Evolutionary conservation across 1,140 invertebrate species (phyloP).

Genomic region (Solenopsis invicta): DNA sequence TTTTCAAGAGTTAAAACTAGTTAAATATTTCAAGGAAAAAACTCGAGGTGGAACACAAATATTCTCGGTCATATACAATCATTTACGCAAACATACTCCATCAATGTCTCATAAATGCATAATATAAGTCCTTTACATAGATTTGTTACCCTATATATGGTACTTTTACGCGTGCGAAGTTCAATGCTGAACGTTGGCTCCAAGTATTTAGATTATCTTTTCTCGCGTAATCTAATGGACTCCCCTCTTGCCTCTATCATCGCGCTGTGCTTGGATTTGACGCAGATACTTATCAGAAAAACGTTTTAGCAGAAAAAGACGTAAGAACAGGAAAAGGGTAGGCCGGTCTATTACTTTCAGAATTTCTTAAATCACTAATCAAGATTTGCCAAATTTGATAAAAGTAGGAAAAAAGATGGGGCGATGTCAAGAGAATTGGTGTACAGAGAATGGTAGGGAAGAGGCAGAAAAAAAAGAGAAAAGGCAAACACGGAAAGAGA

Average conservation of each 20-base stretch:
- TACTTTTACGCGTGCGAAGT: neutral
- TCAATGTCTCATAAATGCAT: slow-evolving; percentile 47
- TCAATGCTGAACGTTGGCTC: slow-evolving; percentile 22
- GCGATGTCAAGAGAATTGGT: neutral
- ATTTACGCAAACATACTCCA: slow-evolving; percentile 8
- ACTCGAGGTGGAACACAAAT: neutral
- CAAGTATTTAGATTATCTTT: slow-evolving; percentile 40
- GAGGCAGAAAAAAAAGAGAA: neutral
- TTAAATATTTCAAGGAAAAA: slow-evolving; percentile 20
- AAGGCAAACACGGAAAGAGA: neutral
- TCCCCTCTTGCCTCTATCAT: neutral
- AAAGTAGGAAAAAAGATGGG: neutral
- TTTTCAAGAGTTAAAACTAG: neutral
- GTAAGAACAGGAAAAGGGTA: neutral
- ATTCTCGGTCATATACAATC: neutral
- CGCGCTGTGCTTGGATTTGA: neutral
- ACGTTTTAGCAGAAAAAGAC: slow-evolving; percentile 34
- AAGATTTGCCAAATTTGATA: slow-evolving; percentile 57
- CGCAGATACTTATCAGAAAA: slow-evolving; percentile 34
- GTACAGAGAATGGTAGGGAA: neutral
- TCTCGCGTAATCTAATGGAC: slow-evolving; percentile 24
- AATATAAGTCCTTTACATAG: neutral
- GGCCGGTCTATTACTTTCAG: neutral
- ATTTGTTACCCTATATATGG: neutral
- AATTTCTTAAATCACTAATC: slow-evolving; percentile 68